These are phyloP conservation scores for Stictonetta naevosa DNA, from an alignment of 2,113 vertebrate genomes.

Conservation along the genomic window DNA sequence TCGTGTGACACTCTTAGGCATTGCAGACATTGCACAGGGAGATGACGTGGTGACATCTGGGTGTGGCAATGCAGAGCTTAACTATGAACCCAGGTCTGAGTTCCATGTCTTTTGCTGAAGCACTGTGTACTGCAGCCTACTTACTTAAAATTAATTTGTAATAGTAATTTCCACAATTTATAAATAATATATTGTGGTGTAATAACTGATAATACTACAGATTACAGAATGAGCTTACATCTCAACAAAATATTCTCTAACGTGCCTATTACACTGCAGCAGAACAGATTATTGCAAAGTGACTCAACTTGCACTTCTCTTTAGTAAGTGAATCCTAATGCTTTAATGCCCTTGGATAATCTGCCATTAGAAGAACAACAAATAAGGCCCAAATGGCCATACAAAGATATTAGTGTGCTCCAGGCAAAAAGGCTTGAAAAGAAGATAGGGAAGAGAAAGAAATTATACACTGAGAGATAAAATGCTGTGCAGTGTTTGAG, in stretches of 20 bases:
- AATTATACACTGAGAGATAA: not conserved
- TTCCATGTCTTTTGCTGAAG: not conserved
- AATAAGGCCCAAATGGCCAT: slow-evolving; percentile 26
- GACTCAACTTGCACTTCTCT: slow-evolving; percentile 26
- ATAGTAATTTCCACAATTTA: slow-evolving; percentile 57
- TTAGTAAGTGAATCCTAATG: slow-evolving; percentile 58
- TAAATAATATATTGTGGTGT: slow-evolving; percentile 63
- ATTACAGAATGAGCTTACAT: slow-evolving; percentile 44
- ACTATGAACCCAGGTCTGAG: not conserved
- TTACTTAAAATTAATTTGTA: slow-evolving; percentile 52
- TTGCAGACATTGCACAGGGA: not conserved
- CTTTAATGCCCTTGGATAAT: slow-evolving; percentile 52
- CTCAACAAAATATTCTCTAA: slow-evolving; percentile 51
- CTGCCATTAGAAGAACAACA: slow-evolving; percentile 54
- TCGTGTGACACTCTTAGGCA: not conserved
- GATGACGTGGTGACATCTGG: not conserved
- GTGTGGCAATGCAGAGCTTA: not conserved
- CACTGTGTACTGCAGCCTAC: slow-evolving; percentile 7
- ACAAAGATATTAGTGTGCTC: not conserved
- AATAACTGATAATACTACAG: slow-evolving; percentile 48
- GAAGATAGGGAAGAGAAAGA: not conserved
- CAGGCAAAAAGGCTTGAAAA: not conserved
- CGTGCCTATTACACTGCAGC: slow-evolving; percentile 27
- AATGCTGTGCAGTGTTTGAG: not conserved
- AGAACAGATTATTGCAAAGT: slow-evolving; percentile 54